Evolutionary conservation across 53 echinoderm and acorn worm genomes (phyloP).

Genomic region (Actinopyga echinites): DNA sequence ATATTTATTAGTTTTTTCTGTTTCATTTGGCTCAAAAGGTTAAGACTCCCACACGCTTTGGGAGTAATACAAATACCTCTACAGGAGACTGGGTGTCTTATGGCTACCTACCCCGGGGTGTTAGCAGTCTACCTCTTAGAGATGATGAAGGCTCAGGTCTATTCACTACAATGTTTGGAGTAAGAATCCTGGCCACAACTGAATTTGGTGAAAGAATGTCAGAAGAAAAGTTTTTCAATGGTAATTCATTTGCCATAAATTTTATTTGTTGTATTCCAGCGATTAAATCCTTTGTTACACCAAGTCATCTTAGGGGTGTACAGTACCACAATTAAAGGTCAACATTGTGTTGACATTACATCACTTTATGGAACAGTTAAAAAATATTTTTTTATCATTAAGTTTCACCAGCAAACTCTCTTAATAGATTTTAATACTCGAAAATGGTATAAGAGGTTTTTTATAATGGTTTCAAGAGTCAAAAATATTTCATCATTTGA

Average conservation of each 20-base stretch:
- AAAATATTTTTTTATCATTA: too few species aligned
- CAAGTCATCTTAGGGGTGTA: too few species aligned
- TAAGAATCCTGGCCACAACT: constrained; percentile 47
- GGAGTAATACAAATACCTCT: constrained; percentile 50
- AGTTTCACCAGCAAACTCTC: too few species aligned
- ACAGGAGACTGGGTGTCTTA: constrained; percentile 59
- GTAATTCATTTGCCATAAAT: constrained; percentile 9
- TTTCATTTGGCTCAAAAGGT: constrained; percentile 31
- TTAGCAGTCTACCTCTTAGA: constrained; percentile 21
- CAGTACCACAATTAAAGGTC: too few species aligned
- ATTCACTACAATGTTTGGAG: constrained; percentile 49
- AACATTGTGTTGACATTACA: too few species aligned
- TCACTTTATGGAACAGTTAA: too few species aligned
- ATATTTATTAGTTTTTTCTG: too few species aligned
- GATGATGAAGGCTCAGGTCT: constrained; percentile 13
- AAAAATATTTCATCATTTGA: too few species aligned
- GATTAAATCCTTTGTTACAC: too few species aligned
- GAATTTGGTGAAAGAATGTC: constrained; percentile 54
- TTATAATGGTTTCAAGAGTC: too few species aligned
- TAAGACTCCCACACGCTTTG: constrained; percentile 47
- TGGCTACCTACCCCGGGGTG: constrained; percentile 44
- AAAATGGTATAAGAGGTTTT: too few species aligned
- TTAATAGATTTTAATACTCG: too few species aligned
- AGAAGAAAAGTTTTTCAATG: constrained; percentile 54
- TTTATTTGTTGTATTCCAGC: neutral